Evolutionary conservation across 1,140 invertebrate species (phyloP), one percentile per base, ranked within the genome.

Genomic region (Polypedilum pembai): DNA sequence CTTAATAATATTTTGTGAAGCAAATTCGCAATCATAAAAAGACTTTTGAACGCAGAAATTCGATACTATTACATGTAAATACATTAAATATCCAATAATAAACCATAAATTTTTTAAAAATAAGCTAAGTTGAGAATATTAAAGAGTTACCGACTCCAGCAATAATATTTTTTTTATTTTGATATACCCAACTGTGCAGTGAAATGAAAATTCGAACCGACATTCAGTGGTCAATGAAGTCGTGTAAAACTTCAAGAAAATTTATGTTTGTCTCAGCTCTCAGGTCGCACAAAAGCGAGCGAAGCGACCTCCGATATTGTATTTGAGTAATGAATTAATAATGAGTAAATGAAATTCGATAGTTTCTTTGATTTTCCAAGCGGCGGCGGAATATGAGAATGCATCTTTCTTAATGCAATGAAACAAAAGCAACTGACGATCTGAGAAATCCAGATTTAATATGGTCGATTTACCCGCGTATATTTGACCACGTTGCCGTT

Each of bases 211-310:
- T 56, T 56, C n/a, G 45, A 56, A 56, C 12, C 45, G 45, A 56
- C 45, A 56, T 56, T 56, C 45, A n/a, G 45, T 56, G 45, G 45
- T 56, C 45, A 56, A 56, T 56, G 45, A 56, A 56, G 45, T 56
- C 45, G 45, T 56, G 45, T 56, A 56, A 56, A 56, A 56, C 45
- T 56, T 56, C 45, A 56, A n/a, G 45, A 56, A 56, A 56, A 56
- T 56, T 56, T 56, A 56, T 56, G 45, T 56, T 56, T n/a, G 12
- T 56, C 45, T 56, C 45, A 56, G 12, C n/a, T 56, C 12, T 12
- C 45, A 56, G n/a, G 15, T 12, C 8, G 41, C 41, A 45, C 8
- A 45, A 45, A 45, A 45, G 15, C 8, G 15, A 45, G 15, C 15
- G 15, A 45, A 15, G n/a, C 45, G 45, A 56, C 12, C 8, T n/a